These are phyloP conservation scores for Drosophila tanythrix DNA, from an alignment of 2,888 invertebrate genomes.

Conservation along the genomic window DNA sequence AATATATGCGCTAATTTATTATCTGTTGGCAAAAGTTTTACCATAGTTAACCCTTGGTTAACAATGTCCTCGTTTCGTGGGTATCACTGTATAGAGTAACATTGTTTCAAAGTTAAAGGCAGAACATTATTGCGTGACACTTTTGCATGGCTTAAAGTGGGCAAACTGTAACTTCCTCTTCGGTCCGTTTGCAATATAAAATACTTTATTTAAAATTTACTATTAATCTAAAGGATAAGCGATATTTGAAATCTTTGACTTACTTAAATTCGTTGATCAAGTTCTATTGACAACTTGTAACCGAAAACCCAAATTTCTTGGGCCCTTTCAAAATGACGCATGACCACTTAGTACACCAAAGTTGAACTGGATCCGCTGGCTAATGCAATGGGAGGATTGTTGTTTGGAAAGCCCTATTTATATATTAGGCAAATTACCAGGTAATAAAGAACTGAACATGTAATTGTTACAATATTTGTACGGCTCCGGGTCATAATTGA, in stretches of 20 bases:
- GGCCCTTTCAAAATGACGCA: not conserved
- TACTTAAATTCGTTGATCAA: not conserved
- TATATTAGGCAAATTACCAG: conserved; percentile 76
- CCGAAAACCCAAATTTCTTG: not conserved
- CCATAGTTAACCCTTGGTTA: conserved; percentile 66
- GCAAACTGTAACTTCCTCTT: not conserved
- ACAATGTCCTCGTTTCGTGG: conserved; percentile 30
- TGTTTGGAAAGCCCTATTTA: conserved; percentile 55
- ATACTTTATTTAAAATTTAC: not conserved
- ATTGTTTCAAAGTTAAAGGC: conserved; percentile 19
- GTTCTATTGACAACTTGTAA: not conserved
- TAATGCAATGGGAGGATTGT: conserved; percentile 67
- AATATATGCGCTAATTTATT: conserved; percentile 81
- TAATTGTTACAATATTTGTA: conserved; percentile 77
- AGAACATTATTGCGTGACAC: conserved; percentile 45
- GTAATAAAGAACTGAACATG: conserved; percentile 72
- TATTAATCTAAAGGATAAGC: not conserved
- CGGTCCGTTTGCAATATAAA: not conserved
- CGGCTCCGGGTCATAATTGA: conserved; percentile 61
- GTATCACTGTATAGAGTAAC: conserved; percentile 8
- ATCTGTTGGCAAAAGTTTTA: conserved; percentile 79
- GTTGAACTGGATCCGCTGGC: not conserved
- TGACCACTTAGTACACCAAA: conserved; percentile 12
- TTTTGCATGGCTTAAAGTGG: conserved; percentile 23
- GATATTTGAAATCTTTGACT: not conserved